Evolutionary conservation across 2,888 invertebrate genomes (phyloP).

Genomic region (Lithodes maja): DNA sequence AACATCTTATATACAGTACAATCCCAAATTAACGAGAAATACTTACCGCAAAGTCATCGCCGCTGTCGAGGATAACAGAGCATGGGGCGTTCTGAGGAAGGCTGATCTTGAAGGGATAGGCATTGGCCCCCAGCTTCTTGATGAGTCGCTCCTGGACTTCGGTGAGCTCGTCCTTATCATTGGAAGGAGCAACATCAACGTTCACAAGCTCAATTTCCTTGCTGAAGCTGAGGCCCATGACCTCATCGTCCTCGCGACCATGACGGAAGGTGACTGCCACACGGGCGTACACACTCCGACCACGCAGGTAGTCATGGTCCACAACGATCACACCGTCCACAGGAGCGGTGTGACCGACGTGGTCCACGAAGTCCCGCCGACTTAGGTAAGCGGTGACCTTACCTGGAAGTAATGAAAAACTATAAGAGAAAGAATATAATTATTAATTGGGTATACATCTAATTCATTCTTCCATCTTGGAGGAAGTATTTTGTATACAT

Average conservation of each 20-base stretch:
- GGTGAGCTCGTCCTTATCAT: slow-evolving; percentile 79
- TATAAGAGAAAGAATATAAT: too few relatives aligned
- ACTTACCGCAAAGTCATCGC: slow-evolving; percentile 65
- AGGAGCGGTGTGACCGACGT: slow-evolving; percentile 92
- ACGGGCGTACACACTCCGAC: slow-evolving; percentile 86
- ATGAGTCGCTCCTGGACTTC: slow-evolving; percentile 81
- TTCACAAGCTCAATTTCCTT: slow-evolving; percentile 87
- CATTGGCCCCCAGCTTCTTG: slow-evolving; percentile 85
- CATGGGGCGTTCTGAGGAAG: slow-evolving; percentile 89
- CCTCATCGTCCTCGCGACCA: slow-evolving; percentile 94
- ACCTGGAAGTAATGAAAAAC: slow-evolving; percentile 74
- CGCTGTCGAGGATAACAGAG: slow-evolving; percentile 87
- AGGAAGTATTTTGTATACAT: too few relatives aligned
- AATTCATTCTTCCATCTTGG: too few relatives aligned
- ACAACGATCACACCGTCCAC: slow-evolving; percentile 94
- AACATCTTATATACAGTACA: too few relatives aligned
- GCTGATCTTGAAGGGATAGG: slow-evolving; percentile 88
- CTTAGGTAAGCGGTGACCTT: slow-evolving; percentile 97
- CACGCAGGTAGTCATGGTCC: slow-evolving; percentile 91
- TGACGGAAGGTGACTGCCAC: slow-evolving; percentile 86
- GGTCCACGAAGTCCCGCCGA: slow-evolving; percentile 98
- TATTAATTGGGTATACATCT: too few relatives aligned
- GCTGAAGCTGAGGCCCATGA: slow-evolving; percentile 95
- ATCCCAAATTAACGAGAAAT: not conserved
- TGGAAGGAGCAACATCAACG: slow-evolving; percentile 74